Percentiles rank a stretch among this genome's conserved stretches.
Conservation (phyloP, 2,113 vertebrate species). For the Pangasianodon hypophthalmus region DNA sequence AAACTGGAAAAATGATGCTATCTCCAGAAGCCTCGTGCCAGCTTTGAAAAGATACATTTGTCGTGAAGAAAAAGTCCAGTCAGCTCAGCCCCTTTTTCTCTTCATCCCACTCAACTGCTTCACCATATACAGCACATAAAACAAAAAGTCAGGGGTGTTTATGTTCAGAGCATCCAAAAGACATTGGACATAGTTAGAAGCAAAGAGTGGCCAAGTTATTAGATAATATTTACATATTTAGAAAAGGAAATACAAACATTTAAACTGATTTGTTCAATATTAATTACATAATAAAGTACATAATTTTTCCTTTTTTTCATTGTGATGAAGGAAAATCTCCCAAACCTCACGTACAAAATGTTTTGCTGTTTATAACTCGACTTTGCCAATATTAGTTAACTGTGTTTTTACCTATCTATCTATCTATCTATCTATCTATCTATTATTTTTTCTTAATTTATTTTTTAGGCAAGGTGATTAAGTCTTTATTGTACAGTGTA, state of each 20-base stretch:
- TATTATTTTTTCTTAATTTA: not conserved
- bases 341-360: not conserved
- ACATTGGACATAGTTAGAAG: not conserved
- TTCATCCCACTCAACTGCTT: not conserved
- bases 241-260: not conserved
- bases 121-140: not conserved
- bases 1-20: not conserved
- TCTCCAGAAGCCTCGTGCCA: not conserved
- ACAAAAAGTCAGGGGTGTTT: not conserved
- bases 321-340: not conserved
- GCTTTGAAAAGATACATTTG: not conserved
- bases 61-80: not conserved
- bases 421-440: too few relatives aligned
- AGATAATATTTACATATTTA: not conserved
- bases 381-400: not conserved
- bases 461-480: not conserved
- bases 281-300: not conserved
- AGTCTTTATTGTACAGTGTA: not conserved
- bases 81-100: not conserved
- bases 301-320: not conserved
- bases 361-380: not conserved
- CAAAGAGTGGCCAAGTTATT: not conserved
- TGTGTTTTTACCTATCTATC: too few relatives aligned
- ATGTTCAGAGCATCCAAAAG: not conserved
- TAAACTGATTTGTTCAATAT: not conserved